Conservation (phyloP, 2,888 invertebrate genomes). For the Calephelis perditalis region DNA sequence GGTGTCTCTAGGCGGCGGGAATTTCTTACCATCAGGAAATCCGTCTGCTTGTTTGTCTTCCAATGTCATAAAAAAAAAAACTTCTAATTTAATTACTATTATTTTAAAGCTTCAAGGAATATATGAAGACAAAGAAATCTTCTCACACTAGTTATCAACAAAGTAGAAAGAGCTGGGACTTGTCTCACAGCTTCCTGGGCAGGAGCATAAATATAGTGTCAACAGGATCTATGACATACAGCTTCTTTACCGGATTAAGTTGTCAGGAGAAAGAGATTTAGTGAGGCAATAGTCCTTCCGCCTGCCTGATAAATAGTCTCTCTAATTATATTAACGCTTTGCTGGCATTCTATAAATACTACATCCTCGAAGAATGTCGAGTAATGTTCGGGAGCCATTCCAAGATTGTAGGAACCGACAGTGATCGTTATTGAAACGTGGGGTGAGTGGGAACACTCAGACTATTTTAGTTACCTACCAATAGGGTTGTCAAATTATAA, state of each 20-base stretch:
- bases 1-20: too few species aligned
- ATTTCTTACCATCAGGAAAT: too few species aligned
- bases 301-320: conserved; percentile 71
- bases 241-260: conserved; percentile 44
- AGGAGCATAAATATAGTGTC: too few species aligned
- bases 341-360: conserved; percentile 65
- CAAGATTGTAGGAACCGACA: conserved; percentile 11
- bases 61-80: too few species aligned
- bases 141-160: too few species aligned
- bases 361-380: conserved; percentile 49
- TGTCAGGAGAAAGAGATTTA: conserved; percentile 67
- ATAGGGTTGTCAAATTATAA: background rate
- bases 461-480: background rate
- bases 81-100: too few species aligned
- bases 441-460: conserved; percentile 31
- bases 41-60: too few species aligned
- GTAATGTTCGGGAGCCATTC: conserved; percentile 5
- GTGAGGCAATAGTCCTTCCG: conserved; percentile 69
- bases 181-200: too few species aligned
- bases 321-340: conserved; percentile 77
- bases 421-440: conserved; percentile 40
- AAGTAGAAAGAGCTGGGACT: too few species aligned
- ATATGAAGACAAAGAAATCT: too few species aligned
- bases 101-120: too few species aligned
- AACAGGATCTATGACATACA: conserved; percentile 41